Percentiles rank a stretch among this genome's conserved stretches.
phyloP scores from a whole-genome alignment of 1,140 invertebrate species.

The Drosophila albomicans region DNA sequence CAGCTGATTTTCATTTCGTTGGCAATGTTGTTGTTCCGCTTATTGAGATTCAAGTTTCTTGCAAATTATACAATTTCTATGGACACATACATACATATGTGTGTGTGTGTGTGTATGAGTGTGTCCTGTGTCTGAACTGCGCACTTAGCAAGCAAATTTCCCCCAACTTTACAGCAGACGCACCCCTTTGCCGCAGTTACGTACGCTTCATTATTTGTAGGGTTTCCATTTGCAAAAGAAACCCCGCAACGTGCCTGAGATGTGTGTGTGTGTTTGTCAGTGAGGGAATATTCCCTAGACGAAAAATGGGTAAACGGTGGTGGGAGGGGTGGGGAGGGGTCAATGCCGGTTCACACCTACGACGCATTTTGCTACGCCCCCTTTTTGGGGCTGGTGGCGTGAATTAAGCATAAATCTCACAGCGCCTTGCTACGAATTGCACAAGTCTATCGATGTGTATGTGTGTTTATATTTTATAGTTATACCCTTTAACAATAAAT shows the following conservation, averaged over 20 bases:
- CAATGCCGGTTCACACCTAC: constrained; percentile 62
- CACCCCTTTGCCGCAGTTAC: neutral
- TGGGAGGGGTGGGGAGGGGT: constrained; percentile 6
- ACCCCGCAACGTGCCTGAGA: constrained; percentile 51
- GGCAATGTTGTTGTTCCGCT: constrained; percentile 17
- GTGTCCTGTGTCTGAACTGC: constrained; percentile 44
- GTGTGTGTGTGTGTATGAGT: constrained; percentile 1
- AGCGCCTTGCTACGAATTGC: constrained; percentile 33
- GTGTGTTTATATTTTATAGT: constrained; percentile 1
- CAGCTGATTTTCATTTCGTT: constrained; percentile 42
- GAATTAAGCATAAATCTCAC: constrained; percentile 62
- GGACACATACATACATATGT: neutral
- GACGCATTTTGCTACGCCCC: constrained; percentile 52
- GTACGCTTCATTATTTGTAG: constrained; percentile 45
- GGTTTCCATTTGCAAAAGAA: constrained; percentile 60
- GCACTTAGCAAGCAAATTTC: constrained; percentile 47
- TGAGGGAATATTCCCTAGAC: neutral
- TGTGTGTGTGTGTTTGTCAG: neutral
- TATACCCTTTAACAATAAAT: neutral
- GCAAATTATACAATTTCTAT: neutral
- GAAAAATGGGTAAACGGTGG: neutral
- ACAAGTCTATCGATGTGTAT: neutral
- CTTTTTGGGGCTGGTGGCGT: constrained; percentile 42
- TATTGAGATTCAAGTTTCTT: constrained; percentile 13
- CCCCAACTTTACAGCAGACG: constrained; percentile 2